phyloP scores from a whole-genome alignment of 2,888 invertebrate species.

The Coelinius sp. region DNA sequence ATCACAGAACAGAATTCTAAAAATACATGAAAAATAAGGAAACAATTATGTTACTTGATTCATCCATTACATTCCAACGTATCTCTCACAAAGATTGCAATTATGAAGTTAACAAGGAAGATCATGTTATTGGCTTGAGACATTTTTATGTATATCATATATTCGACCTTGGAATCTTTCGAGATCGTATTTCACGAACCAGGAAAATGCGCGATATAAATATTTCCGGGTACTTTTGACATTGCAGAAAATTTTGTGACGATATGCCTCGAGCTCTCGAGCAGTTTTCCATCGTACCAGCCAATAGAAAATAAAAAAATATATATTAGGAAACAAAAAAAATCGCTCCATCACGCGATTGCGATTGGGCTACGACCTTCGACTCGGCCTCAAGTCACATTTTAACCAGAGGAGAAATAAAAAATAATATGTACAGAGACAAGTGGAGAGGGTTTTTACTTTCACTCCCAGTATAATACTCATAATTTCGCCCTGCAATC shows the following conservation, averaged over 20 bases:
- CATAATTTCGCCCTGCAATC: neutral
- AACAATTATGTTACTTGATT: neutral
- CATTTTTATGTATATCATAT: neutral
- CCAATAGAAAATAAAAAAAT: neutral
- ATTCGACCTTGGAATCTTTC: neutral
- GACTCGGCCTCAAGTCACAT: neutral
- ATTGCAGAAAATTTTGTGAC: neutral
- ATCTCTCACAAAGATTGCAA: neutral
- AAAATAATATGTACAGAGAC: neutral
- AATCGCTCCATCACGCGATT: slow-evolving; percentile 5
- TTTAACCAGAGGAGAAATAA: neutral
- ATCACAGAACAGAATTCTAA: neutral
- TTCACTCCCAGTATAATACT: neutral
- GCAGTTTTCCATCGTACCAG: neutral
- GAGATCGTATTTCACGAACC: neutral
- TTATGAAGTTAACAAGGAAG: neutral
- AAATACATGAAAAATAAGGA: neutral
- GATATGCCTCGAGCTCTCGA: neutral
- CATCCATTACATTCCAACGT: neutral
- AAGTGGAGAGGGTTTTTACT: neutral
- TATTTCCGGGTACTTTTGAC: neutral
- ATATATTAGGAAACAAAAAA: neutral
- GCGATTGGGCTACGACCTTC: neutral
- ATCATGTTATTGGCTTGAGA: neutral
- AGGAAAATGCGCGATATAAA: neutral